Evolutionary conservation across 2,888 invertebrate genomes (phyloP), one percentile per base, ranked within the genome.

Genomic region (Drosophila greeni): DNA sequence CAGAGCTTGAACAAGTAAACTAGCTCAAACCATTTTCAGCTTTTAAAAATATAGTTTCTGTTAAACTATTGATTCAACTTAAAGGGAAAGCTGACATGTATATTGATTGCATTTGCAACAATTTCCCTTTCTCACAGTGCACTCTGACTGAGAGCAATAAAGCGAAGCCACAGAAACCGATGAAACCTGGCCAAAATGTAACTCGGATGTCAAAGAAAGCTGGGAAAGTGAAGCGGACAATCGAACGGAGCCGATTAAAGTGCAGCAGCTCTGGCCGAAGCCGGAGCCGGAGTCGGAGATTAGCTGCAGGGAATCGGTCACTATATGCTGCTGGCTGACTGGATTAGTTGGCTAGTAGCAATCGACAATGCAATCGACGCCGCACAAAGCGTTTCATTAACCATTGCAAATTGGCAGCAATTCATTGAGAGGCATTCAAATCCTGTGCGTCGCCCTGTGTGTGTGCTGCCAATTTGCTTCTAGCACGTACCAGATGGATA

Each of bases 391-490:
- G 75, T 76, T 84, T 82, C 82, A 83, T 86, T 86, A 85, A 84
- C 85, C 77, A 78, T 83, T 83, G 79, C 78, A 85, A 86, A 85
- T 85, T 85, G 85, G 76, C 76, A 78, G 81, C 83, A 77, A 84
- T 85, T 78, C 77, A 76, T 60, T 82, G 73, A 72, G 73, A 83
- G 85, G 66, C 73, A 77, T 72, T 72, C 70, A 67, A 77, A 67
- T 34, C 33, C 33, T 75, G 71, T 64, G 62, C 68, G 53, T 59
- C 51, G 69, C 45, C 52, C 47, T 66, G 66, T 43, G 62, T 71
- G 58, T 70, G 49, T 52, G 26, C 52, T 26, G 65, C 52, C 52
- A 52, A 62, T 62, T 70, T 68, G 62, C 52, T 55, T 54, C 45
- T 56, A 65, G 56, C 66, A 66, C 66, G 62, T 65, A 64, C 43